Base-by-base conservation (phyloP, 2,113 vertebrate species). In the Pachypanchax playfairii region DNA sequence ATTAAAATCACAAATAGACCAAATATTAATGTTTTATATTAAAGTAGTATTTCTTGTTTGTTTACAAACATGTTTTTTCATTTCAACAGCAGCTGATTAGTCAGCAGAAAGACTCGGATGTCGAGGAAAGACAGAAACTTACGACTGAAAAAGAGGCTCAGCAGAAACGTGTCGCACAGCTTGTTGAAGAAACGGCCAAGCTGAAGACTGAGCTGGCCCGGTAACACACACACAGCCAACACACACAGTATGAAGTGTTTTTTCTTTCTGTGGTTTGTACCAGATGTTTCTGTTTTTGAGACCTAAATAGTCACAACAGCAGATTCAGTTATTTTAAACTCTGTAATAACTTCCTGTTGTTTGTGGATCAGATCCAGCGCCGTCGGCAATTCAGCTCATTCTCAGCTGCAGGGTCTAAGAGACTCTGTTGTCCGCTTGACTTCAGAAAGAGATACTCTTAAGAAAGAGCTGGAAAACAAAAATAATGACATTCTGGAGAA, bases 41-140 rank as follows among this genome's bases (percentile, higher is more conserved):
- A 6, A 12, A n/a, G 36, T 18, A 21, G 3, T 25, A 17, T 12
- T 28, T 50, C 13, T 29, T 28, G n/a, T n/a, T n/a, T n/a, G n/a
- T n/a, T n/a, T n/a, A n/a, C n/a, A n/a, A n/a, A n/a, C n/a, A n/a
- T n/a, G 28, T 33, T 25, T 42, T 9, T 7, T 10, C 2, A 21
- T 63, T n/a, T 51, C 17, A 17, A 22, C 79, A 99, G 97, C 94
- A 96, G 65, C 88, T 98, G 70, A 24, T 95, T 47, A 97, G 85
- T 75, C 97, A 98, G 63, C 96, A 98, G 84, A 99, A 97, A 87
- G 95, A 97, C 38, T 92, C 94, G 0, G 94, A 98, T 61, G 87
- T 92, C 0, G 96, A 99, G 77, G 97, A 99, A 79, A 95, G 92
- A 70, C 93, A 96, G 59, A 97, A 96, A 39, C 74, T 96, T 8